Evolutionary conservation across 1,140 invertebrate species (phyloP), one percentile per base, ranked within the genome.

Genomic region (Drosophila triauraria): DNA sequence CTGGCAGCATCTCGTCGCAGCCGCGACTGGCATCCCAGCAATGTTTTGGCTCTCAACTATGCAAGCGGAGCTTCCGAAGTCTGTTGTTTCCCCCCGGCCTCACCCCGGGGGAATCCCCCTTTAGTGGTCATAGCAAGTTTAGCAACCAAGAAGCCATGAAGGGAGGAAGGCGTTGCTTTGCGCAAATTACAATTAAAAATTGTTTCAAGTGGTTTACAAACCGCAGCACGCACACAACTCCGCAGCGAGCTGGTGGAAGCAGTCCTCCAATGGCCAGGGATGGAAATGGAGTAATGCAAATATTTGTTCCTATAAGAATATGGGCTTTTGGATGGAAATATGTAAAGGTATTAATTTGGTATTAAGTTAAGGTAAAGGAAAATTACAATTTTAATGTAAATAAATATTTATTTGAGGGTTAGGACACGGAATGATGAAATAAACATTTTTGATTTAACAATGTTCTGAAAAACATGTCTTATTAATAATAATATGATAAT

Each of bases 131-230:
- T 51, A 71, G 63, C 67, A 78, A 78, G 67, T 78, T 72, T 68
- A 67, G 42, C 54, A 57, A 56, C 47, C 48, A 54, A 47, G 61
- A 23, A 13, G 32, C 27, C 27, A 42, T 12, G 43, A 23, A 25
- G 60, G 47, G 15, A 25, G 67, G 43, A 71, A 63, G 85, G 85
- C 85, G 85, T 80, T 75, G 85, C 81, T 85, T 90, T 90, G 81
- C 86, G 75, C 63, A 90, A 85, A 90, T 82, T 85, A 90, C 85
- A 90, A 90, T 90, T 90, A 90, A 90, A 90, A 90, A 90, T 90
- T 90, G 85, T 90, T 90, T 90, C 85, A 90, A 88, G 85, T 88
- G 85, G 85, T 84, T 88, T 88, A 75, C 84, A 88, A 88, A 85
- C 84, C 84, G 58, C 84, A 87, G 72, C 80, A 86, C 82, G 69